Percentiles rank a stretch among this genome's conserved stretches.
phyloP scores from a whole-genome alignment of 1,140 invertebrate species.

The Camponotus floridanus region DNA sequence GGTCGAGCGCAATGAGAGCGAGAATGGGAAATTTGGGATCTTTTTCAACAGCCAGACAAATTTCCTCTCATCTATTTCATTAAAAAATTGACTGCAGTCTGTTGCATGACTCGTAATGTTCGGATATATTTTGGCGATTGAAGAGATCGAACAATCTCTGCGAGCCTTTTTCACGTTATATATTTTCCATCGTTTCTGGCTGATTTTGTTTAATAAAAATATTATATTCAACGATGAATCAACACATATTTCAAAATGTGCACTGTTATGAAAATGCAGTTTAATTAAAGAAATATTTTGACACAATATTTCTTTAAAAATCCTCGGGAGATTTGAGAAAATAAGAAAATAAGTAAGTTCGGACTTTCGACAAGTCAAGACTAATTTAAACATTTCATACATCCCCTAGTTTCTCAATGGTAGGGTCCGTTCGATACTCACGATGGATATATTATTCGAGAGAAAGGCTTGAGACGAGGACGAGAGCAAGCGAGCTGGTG shows the following conservation, averaged over 20 bases:
- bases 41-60: neutral
- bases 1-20: constrained; percentile 15
- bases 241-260: neutral
- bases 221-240: neutral
- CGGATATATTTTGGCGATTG: neutral
- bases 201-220: neutral
- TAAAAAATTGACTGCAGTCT: neutral
- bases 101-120: neutral
- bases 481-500: constrained; percentile 23
- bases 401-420: constrained; percentile 15
- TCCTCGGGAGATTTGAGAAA: neutral
- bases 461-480: constrained; percentile 40
- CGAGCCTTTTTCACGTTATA: neutral
- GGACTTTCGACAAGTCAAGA: neutral
- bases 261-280: neutral
- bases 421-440: constrained; percentile 23
- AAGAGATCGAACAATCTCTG: neutral
- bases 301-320: neutral
- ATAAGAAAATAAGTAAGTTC: constrained; percentile 1
- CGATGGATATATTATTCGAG: constrained; percentile 25
- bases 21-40: neutral
- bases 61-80: neutral
- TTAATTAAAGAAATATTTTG: neutral
- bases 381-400: constrained; percentile 1
- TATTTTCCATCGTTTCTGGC: neutral